Conservation (phyloP, 1,140 invertebrate genomes). For the Conus betulinus region DNA sequence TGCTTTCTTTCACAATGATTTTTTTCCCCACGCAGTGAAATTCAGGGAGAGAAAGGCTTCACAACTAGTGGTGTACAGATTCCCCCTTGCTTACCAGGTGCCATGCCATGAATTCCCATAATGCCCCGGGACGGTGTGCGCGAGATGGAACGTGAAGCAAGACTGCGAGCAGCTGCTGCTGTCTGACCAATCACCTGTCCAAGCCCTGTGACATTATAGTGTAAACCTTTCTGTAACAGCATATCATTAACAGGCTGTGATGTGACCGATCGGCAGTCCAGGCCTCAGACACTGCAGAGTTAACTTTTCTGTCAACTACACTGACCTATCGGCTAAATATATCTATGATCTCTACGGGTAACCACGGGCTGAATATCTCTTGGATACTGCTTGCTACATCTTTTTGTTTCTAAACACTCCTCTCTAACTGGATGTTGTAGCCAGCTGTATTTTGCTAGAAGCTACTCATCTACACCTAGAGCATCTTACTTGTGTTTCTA, state of each 20-base stretch:
- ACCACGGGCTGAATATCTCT: too few species aligned
- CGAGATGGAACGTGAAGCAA: conserved; percentile 33
- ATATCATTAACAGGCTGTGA: too few species aligned
- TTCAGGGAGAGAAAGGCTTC: conserved; percentile 1
- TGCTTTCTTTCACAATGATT: not conserved
- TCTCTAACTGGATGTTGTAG: too few species aligned
- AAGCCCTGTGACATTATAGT: conserved; percentile 33
- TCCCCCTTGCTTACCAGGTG: conserved; percentile 31
- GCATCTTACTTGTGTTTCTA: too few species aligned
- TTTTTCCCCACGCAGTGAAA: not conserved
- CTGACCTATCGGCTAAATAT: too few species aligned
- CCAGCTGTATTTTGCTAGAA: too few species aligned
- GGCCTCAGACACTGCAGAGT: too few species aligned
- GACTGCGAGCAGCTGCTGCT: conserved; percentile 30
- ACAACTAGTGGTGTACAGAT: conserved; percentile 29
- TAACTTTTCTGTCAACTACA: too few species aligned
- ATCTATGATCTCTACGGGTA: too few species aligned
- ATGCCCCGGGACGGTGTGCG: conserved; percentile 30
- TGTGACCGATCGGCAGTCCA: not conserved
- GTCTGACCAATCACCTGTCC: conserved; percentile 31
- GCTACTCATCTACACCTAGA: too few species aligned
- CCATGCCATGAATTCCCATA: conserved; percentile 40
- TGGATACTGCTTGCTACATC: too few species aligned
- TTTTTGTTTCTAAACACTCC: too few species aligned
- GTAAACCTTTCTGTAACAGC: not conserved